Evolutionary conservation across 2,113 vertebrate genomes (phyloP), one percentile per base, ranked within the genome.

Genomic region (Chlorodrepanis virens): DNA sequence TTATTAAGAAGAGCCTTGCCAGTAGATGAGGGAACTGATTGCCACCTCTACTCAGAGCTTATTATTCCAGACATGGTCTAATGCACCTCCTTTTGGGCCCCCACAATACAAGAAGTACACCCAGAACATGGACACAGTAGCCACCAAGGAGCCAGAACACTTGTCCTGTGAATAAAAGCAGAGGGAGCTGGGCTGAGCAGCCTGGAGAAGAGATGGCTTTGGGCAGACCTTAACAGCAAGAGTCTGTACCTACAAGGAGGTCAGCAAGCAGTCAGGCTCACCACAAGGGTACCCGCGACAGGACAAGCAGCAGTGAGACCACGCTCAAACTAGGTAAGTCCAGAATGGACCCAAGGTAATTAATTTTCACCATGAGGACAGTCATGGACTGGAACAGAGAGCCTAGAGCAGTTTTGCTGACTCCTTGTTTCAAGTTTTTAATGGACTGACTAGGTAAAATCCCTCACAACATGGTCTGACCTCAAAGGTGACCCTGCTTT

Each of bases 61-160:
- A 54, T n/a, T 71, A 79, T 31, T 87, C 29, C 24, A 35, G 49
- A 68, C 52, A 50, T 4, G 4, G 19, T 25, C 20, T 47, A 71
- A 49, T 0, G 1, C 12, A 63, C 35, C 27, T 39, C 0, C 0
- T 44, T 67, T 44, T 59, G 12, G 15, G 33, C 4, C 7, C 11
- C 33, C 21, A 10, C 39, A 40, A 2, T 7, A 75, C 27, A 71
- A 82, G 49, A 74, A 68, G 57, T 29, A 70, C 8, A 63, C 8
- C 21, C 59, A 74, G 11, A 39, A 84, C 1, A 1, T 3, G 14
- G 60, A 47, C 29, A 42, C 16, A 47, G 19, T 0, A 60, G 53
- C 11, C 23, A 82, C 17, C 22, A 50, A 35, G 24, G 10, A 84
- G 23, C 16, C 35, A 39, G 35, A 64, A n/a, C 28, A 20, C 29